Base-by-base conservation (phyloP, 1,140 invertebrate species). In the Drosophila malerkotliana region DNA sequence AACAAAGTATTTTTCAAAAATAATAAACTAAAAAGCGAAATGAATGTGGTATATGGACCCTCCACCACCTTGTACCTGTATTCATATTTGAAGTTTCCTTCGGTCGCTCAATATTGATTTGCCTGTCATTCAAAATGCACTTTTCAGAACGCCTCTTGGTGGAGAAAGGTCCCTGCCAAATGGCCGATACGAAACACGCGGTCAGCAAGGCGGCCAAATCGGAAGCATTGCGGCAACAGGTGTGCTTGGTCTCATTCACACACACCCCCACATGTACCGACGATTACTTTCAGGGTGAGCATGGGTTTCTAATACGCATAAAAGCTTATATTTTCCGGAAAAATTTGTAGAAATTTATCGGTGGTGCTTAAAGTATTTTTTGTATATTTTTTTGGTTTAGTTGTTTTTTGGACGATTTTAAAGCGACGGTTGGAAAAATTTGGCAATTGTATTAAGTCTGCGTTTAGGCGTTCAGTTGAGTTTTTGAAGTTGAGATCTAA, bases 31-130 rank as follows among this genome's bases (percentile, higher is more conserved):
- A n/a, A 37, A 4, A 37, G 34, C 34, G 12, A 37, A 41, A 30
- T 59, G 53, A 5, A 52, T 48, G 44, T 59, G 7, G 4, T 34
- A 10, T 14, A 47, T 14, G n/a, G n/a, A 41, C 14, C 7, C 5
- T 47, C 7, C 2, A 47, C 24, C 21, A 3, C 49, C 9, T 26
- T 62, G 48, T 87, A 87, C 83, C 83, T 88, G 83, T 83, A 87
- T 88, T 88, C 83, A 87, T 88, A 82, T 83, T 87, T 87, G 72
- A 77, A 71, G 75, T 77, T 79, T 88, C 79, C 85, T 87, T 83
- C 67, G 67, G 52, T 30, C 66, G 63, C 59, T 24, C 72, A 66
- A 76, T 64, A 55, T 55, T 63, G 56, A 75, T 77, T 68, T 68
- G 60, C 60, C 78, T 64, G 69, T 87, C 59, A 60, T 78, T 75